A percentile compares a stretch with the other conserved stretches of the same genome.
Evolutionary conservation across 2,888 invertebrate genomes (phyloP).

Genomic region (Neria commutata): DNA sequence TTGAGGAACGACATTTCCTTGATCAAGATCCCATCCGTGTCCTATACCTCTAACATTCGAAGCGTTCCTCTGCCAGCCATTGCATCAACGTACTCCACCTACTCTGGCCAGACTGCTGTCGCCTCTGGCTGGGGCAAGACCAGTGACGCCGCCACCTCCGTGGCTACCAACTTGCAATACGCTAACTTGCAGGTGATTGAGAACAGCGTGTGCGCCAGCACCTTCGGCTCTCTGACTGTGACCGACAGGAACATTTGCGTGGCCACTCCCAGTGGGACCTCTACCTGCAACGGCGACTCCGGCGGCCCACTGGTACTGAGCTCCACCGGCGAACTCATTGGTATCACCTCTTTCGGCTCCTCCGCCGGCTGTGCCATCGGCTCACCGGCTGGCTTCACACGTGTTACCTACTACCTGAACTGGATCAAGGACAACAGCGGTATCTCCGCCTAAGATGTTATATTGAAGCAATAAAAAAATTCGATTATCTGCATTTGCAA

Average conservation of each 20-base stretch:
- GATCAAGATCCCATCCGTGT: constrained; percentile 16
- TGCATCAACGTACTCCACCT: constrained; percentile 35
- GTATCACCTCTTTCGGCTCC: constrained; percentile 39
- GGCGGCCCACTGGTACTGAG: constrained; percentile 50
- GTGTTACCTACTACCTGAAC: constrained; percentile 13
- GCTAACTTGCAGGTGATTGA: constrained; percentile 51
- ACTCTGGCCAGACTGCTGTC: constrained; percentile 44
- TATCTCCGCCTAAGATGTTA: not conserved
- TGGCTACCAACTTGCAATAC: constrained; percentile 50
- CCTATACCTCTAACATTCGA: constrained; percentile 19
- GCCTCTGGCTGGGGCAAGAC: constrained; percentile 63
- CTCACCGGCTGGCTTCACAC: constrained; percentile 15
- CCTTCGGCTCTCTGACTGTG: constrained; percentile 22
- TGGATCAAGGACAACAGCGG: constrained; percentile 25
- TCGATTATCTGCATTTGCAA: too few species aligned
- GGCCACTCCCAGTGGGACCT: constrained; percentile 35
- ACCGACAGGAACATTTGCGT: constrained; percentile 42
- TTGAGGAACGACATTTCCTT: constrained; percentile 27
- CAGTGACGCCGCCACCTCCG: constrained; percentile 33
- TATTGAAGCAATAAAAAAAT: not conserved
- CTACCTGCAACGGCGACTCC: constrained; percentile 51
- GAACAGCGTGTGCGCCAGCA: constrained; percentile 44
- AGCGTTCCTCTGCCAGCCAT: constrained; percentile 36
- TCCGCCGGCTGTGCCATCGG: constrained; percentile 23
- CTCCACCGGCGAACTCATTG: constrained; percentile 38